Base-by-base conservation (phyloP, 2,888 invertebrate species). In the Aplocera efformata region DNA sequence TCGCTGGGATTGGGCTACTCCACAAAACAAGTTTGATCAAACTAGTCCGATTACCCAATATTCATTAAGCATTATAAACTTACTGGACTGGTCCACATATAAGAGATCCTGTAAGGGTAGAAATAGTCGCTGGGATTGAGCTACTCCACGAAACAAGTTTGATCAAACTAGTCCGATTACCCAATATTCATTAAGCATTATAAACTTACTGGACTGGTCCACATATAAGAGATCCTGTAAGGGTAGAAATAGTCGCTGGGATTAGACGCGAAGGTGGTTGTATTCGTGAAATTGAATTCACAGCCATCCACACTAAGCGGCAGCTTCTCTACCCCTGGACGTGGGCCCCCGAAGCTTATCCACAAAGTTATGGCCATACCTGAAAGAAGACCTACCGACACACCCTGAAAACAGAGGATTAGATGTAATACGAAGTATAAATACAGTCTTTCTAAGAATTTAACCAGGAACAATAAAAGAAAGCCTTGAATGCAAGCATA, bases 261-360 rank as follows among this genome's bases (percentile, higher is more conserved):
- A 23, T 75, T 56, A 6, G 38, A 26, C 0, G 9, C 21, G 0
- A 43, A 13, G 0, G 47, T 31, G 0, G 44, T 23, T 0, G 70
- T 49, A 7, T 63, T 10, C 0, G 85, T 85, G 3, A 76, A 53
- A 45, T 85, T 86, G 11, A 34, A 42, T 0, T 56, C 55, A 44
- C 94, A 94, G 22, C 91, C 91, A 1, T 85, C 90, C 0, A 82
- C 89, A n/a, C 89, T 88, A 24, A 92, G 84, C 0, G 92, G 90
- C 28, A 94, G 64, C 32, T 78, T 85, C 3, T 72, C 71, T 1
- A 90, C 67, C 0, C 85, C 69, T 0, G 95, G 94, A 52, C 93
- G 93, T 0, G 96, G 93, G 3, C 92, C 91, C 0, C 96, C 96
- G 70, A 97, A 95, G 31, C 95, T 96, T 53, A 96, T 92, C 95